A percentile compares a stretch with the other conserved stretches of the same genome.
Conservation (phyloP, 2,888 invertebrate genomes). For the Agrotis clavis region DNA sequence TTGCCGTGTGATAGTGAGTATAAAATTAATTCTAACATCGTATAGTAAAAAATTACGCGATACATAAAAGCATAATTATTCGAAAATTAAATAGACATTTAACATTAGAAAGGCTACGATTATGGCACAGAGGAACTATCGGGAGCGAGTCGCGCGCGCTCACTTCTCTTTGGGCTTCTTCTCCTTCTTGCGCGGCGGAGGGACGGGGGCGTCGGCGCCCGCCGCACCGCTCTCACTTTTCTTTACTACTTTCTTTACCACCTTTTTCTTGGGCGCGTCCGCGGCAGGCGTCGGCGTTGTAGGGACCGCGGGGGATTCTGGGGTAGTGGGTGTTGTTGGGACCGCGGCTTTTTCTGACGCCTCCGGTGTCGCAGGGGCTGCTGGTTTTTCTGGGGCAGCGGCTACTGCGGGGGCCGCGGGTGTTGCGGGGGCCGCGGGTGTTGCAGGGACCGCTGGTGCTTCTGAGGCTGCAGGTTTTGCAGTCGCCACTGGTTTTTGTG, state of each 20-base stretch:
- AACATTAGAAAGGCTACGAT: constrained; percentile 81
- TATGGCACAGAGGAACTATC: constrained; percentile 89
- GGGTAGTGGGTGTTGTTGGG: too few species aligned
- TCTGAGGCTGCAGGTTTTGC: constrained; percentile 44
- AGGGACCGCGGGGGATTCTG: constrained; percentile 10
- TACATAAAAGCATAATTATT: constrained; percentile 85
- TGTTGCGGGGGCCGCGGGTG: constrained; percentile 49
- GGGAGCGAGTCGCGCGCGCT: constrained; percentile 79
- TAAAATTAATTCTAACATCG: constrained; percentile 80
- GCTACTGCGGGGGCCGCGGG: constrained; percentile 11
- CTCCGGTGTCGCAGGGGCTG: constrained; percentile 37
- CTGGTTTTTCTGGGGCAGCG: neutral
- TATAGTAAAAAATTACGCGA: constrained; percentile 78
- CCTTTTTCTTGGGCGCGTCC: constrained; percentile 83
- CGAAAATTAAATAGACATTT: constrained; percentile 82
- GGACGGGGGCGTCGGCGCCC: constrained; percentile 85
- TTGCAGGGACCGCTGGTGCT: constrained; percentile 26
- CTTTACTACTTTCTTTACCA: constrained; percentile 89
- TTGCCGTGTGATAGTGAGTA: constrained; percentile 79
- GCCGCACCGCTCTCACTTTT: constrained; percentile 80
- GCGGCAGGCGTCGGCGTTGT: constrained; percentile 47
- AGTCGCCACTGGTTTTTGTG: constrained; percentile 66
- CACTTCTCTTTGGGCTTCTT: constrained; percentile 90
- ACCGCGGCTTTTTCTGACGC: too few species aligned
- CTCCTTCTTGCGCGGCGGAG: constrained; percentile 91